Base-by-base conservation (phyloP, 2,797 vertebrate species). In the Melanogrammus aeglefinus region DNA sequence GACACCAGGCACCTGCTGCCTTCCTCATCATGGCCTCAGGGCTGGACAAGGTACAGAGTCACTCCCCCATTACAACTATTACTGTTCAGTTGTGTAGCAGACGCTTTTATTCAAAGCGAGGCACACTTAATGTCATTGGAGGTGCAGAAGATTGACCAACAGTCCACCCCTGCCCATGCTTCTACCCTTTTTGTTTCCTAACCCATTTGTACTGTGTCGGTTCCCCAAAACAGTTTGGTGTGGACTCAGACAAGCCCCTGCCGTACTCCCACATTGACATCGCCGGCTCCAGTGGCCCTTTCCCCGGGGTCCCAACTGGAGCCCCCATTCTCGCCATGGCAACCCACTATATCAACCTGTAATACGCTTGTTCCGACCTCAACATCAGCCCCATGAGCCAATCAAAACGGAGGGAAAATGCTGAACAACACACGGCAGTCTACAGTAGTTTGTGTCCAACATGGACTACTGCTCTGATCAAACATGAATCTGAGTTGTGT, bases 1-100 rank as follows among this genome's bases (percentile, higher is more conserved):
- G 95, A 75, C 95, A 96, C 85, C 95, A 96, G 86, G 75, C 93
- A n/a, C 95, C 95, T 1, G 92, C 94, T 0, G 95, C 95, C 9
- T 96, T 96, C 90, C 94, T 96, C 90, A 94, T 95, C 88, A 93
- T 96, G 94, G 89, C 94, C 70, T 95, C 95, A 0, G 95, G 95
- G 71, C 92, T 96, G 0, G 93, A 95, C 89, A 91, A 94, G 94
- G 95, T 96, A 86, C 27, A 75, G 18, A 18, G 14, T 47, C 16
- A 16, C 44, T 16, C 44, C 44, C 5, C 44, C 44, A 4, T 47
- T 18, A 14, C 44, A 3, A 16, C 44, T 39, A 47, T 47, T 47
- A 16, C 44, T 47, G 16, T 47, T 47, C 2, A 47, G 44, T 16
- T 16, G 16, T 47, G 44, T 13, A 47, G 44, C 12, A 13, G 44